Base-by-base conservation (phyloP, 2,113 vertebrate genomes). In the Nothocercus julius region DNA sequence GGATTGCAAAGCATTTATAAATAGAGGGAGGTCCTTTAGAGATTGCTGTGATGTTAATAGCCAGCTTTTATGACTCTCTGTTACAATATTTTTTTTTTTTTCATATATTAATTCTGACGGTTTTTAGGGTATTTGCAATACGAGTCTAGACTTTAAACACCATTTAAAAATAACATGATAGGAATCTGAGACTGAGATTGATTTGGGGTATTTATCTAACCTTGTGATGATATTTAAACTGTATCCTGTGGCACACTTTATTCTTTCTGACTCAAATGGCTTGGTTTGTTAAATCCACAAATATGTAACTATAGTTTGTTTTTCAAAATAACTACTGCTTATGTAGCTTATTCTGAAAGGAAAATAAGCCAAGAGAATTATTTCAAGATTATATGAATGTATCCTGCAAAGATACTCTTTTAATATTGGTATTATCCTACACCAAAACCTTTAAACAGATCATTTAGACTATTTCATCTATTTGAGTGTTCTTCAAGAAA, bases 401-500 rank as follows among this genome's bases (percentile, higher is more conserved):
- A 12, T 66, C 19, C 40, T 92, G 40, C 15, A 45, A 81, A 70
- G 44, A 32, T 49, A 10, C 3, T 83, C 13, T 63, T 73, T 59
- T 30, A 53, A 32, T 54, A 12, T 21, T 8, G 45, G 47, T 58
- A 32, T 32, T 4, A 32, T 32, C 30, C 30, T 58, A 18, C 28
- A 32, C 5, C 54, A 58, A 58, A 32, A 32, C 5, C 8, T 58
- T 58, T 58, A 32, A 58, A 32, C 30, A 58, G 28, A 58, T 32
- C 16, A 7, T 58, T 7, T 2, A 64, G 54, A 53, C 24, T 81
- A 32, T 30, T 58, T 92, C 38, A 83, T 74, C 36, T 85, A 0
- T 34, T 72, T 78, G 92, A 28, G 74, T 82, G 27, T 45, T 89
- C 81, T 91, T 45, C 45, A 63, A n/a, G 25, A 67, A 34, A 59